phyloP scores from a whole-genome alignment of 2,113 vertebrate genomes.

The Brachyhypopomus occidentalis region DNA sequence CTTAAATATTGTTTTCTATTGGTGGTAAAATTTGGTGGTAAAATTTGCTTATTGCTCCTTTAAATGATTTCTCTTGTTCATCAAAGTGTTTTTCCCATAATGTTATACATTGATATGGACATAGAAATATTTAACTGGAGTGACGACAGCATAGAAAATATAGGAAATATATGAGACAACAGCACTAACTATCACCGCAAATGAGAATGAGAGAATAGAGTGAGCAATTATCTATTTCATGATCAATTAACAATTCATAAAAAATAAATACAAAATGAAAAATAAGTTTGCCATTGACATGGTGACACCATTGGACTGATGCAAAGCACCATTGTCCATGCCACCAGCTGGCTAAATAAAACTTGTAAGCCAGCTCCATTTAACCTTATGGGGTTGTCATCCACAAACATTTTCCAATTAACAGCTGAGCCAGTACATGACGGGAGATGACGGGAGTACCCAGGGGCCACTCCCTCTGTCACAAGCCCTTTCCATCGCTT shows the following conservation, averaged over 20 bases:
- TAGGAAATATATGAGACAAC: background rate
- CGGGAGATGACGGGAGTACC: background rate
- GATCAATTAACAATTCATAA: background rate
- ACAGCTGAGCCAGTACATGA: background rate
- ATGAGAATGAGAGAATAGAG: slow-evolving; percentile 14
- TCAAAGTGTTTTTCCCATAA: slow-evolving; percentile 1
- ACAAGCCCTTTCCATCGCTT: background rate
- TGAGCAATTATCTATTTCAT: background rate
- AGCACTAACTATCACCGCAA: background rate
- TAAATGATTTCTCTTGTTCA: slow-evolving; percentile 21
- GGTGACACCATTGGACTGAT: too few relatives aligned
- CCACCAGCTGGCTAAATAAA: too few relatives aligned
- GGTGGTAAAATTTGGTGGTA: too few relatives aligned
- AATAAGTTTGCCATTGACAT: too few relatives aligned
- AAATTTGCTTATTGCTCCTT: too few relatives aligned
- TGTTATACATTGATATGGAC: background rate
- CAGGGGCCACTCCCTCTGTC: background rate
- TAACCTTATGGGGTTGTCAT: background rate
- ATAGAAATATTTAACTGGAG: slow-evolving; percentile 31
- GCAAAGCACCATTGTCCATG: too few relatives aligned
- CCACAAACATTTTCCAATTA: background rate
- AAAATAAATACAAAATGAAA: too few relatives aligned
- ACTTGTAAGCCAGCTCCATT: background rate
- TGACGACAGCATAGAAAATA: background rate
- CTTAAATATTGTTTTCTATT: too few relatives aligned